These are phyloP conservation scores for Athene noctua DNA, from an alignment of 2,113 vertebrate genomes.

Conservation along the genomic window DNA sequence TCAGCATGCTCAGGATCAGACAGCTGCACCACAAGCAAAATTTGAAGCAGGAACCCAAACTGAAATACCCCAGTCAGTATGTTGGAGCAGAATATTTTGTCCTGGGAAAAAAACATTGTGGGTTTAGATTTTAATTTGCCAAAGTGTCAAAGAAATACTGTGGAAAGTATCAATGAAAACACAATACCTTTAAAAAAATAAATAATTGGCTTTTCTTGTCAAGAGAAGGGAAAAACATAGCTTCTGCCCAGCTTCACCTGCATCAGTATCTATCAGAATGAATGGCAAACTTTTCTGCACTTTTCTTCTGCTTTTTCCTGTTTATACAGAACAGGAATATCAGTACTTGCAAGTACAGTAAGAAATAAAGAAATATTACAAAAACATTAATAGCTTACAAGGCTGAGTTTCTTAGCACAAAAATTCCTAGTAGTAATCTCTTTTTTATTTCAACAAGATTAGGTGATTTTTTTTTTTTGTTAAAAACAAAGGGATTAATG, in stretches of 20 bases:
- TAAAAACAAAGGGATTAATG: neutral
- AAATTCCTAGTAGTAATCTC: neutral
- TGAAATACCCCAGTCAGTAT: neutral
- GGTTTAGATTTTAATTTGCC: neutral
- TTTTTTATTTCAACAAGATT: neutral
- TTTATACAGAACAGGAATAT: neutral
- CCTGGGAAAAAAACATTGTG: neutral
- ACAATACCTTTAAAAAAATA: neutral
- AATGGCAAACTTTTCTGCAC: neutral
- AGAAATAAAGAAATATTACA: neutral
- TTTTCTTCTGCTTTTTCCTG: neutral
- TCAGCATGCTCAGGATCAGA: neutral
- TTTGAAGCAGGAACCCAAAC: neutral
- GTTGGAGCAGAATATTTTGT: neutral
- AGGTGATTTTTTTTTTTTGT: neutral
- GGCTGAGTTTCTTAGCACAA: neutral
- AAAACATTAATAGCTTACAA: neutral
- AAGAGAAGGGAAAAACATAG: neutral
- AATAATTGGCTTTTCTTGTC: neutral
- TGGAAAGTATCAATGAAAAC: neutral
- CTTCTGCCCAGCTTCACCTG: neutral
- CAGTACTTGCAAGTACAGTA: neutral
- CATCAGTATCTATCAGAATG: neutral
- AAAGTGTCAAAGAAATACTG: neutral
- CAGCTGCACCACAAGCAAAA: neutral